These are phyloP conservation scores for Burhinus bistriatus DNA, from an alignment of 2,113 vertebrate species.

Conservation along the genomic window DNA sequence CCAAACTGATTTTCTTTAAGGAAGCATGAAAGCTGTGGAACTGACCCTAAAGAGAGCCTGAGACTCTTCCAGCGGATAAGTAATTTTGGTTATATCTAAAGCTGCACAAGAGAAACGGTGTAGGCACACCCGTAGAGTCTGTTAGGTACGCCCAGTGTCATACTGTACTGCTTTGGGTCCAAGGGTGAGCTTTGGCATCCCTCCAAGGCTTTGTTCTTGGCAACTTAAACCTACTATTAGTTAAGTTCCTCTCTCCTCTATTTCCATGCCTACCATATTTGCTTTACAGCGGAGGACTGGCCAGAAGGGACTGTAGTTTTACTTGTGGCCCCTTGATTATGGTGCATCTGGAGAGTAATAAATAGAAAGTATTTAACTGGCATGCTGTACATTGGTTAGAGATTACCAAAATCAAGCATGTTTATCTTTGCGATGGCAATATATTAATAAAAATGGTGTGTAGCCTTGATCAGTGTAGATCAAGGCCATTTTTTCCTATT, in stretches of 20 bases:
- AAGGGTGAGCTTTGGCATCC: background rate
- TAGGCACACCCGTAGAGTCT: background rate
- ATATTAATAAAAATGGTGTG: background rate
- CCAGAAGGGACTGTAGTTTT: background rate
- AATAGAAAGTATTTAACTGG: background rate
- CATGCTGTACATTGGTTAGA: background rate
- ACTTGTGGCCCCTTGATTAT: background rate
- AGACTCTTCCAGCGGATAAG: background rate
- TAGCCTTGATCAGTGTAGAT: background rate
- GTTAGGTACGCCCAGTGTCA: fast-evolving
- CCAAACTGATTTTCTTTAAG: background rate
- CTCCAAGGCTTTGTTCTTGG: background rate
- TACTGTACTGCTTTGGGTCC: background rate
- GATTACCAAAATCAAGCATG: background rate
- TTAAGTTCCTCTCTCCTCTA: background rate
- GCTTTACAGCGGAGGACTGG: background rate
- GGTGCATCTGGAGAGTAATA: background rate
- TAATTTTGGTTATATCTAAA: background rate
- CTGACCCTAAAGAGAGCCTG: background rate
- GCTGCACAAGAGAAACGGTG: background rate
- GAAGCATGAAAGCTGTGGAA: background rate
- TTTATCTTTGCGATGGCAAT: background rate
- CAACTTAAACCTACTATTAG: background rate
- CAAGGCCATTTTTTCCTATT: background rate
- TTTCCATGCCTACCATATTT: background rate